Base-by-base conservation (phyloP, 2,113 vertebrate genomes). In the Pelusios castaneus region DNA sequence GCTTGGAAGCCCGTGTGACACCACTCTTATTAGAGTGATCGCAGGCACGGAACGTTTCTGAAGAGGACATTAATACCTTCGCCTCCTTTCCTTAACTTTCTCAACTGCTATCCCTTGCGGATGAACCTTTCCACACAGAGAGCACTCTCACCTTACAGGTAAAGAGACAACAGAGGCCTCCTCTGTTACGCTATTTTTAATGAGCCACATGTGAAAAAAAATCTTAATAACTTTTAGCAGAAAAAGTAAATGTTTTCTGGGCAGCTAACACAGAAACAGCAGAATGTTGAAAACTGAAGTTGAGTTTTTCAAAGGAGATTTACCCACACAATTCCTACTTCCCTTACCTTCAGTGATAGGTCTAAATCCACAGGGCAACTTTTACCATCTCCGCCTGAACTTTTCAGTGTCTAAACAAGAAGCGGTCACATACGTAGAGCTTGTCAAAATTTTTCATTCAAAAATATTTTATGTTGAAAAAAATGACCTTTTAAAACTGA, bases 1-100 rank as follows among this genome's bases (percentile, higher is more conserved):
- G 82, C 88, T 70, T 54, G 58, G 24, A 80, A 45, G 56, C 16
- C 52, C 84, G 78, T 70, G 51, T n/a, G 76, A 84, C 82, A 82
- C 2, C n/a, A 73, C n/a, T 73, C 38, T 41, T 41, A 19, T 10
- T 0, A 0, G 14, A 60, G 31, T 8, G 41, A 51, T 78, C 55
- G 16, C 45, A 91, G 67, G 21, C 47, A 58, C 8, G 16, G 67
- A 43, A 54, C 29, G 38, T 73, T 91, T 34, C 70, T 67, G 31
- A 89, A 41, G n/a, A 19, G n/a, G n/a, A 67, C 29, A 11, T 58
- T 76, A n/a, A 2, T 12, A 52, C n/a, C 41, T 75, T 80, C 67
- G n/a, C 3, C 10, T 5, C 8, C 12, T 63, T 87, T 25, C 41
- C 24, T 27, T 29, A 58, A 58, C 56, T 58, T 25, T 81, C 60